Base-by-base conservation (phyloP, 2,113 vertebrate species). In the Eudyptes chrysolophus region DNA sequence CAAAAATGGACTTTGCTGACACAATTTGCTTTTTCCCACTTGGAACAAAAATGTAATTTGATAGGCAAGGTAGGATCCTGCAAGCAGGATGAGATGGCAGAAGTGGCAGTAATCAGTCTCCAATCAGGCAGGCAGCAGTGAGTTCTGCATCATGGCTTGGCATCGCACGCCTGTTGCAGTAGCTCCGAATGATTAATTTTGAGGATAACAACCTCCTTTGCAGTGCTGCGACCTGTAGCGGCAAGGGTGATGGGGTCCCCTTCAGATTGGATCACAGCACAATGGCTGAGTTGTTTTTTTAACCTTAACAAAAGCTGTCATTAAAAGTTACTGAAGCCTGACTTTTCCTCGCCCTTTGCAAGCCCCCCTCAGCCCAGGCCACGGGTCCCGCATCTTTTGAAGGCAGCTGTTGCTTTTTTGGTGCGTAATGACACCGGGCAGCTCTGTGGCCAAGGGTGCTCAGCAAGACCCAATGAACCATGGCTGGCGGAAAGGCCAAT, bases 291-390 rank as follows among this genome's bases (percentile, higher is more conserved):
- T 94, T 98, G 98, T 97, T 99, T 98, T 99, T 98, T 98, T 98
- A 99, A 98, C 98, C 98, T 97, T 98, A 98, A 99, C 98, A 78
- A 96, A 97, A 98, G 96, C 97, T 97, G 98, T 98, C 98, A 99
- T 99, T 98, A 98, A 98, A 98, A 97, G 97, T 99, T 98, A 98
- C 98, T 98, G 98, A 98, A 98, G 99, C 98, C 98, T 98, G 96
- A 98, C 97, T 97, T 98, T 97, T 97, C 97, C 96, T 98, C 87
- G 51, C 96, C 98, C 98, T 98, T 98, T 98, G 97, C 97, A 94
- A 98, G 97, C 96, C 95, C 92, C 96, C 90, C 93, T 98, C 96
- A 97, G 97, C 96, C 95, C 70, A 95, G 97, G 98, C 98, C 77
- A 90, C 38, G 97, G 98, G 98, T 99, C 98, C 97, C 21, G 26